Base-by-base conservation (phyloP, 2,113 vertebrate species). In the Anolis sagrei region DNA sequence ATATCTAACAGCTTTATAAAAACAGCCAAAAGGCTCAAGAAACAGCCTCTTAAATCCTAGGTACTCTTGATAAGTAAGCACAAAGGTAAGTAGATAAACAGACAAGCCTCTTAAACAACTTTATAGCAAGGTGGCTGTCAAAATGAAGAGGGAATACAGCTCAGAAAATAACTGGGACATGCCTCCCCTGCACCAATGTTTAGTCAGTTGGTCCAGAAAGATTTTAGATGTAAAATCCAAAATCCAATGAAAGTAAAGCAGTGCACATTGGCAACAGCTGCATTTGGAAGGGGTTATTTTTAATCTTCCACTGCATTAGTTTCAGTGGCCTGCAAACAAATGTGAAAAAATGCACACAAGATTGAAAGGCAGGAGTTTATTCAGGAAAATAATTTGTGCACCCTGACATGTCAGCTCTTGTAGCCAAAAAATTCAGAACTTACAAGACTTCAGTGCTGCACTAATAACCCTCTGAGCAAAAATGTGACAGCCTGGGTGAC, bases 1-100 rank as follows among this genome's bases (percentile, higher is more conserved):
- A 32, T 51, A 77, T 76, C n/a, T 39, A 54, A 78, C 77, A 84
- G 39, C n/a, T 77, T 84, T 68, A 69, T 19, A 84, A 76, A 84
- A 69, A n/a, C 66, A 78, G 16, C 32, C 25, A 51, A 78, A 34
- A 49, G 23, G 13, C 13, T 51, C 66, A 39, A 51, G 58, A 76
- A 66, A 68, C 58, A 39, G 32, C 9, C 23, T 34, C 61, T 76
- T 84, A 76, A 76, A 84, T 13, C 2, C 36, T 64, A 84, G 48
- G 8, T 70, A 29, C 3, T 78, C 18, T 13, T 58, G 54, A 58
- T 58, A 58, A 58, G 54, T 58, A 58, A 18, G 54, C 18, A 16
- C 54, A 58, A 18, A 58, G 14, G 54, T 58, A 58, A 13, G 18
- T 58, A 58, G 11, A 58, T 58, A 58, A 58, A 39, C 27, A 62